Evolutionary conservation across 1,140 invertebrate genomes (phyloP).

Genomic region (Globodera rostochiensis): DNA sequence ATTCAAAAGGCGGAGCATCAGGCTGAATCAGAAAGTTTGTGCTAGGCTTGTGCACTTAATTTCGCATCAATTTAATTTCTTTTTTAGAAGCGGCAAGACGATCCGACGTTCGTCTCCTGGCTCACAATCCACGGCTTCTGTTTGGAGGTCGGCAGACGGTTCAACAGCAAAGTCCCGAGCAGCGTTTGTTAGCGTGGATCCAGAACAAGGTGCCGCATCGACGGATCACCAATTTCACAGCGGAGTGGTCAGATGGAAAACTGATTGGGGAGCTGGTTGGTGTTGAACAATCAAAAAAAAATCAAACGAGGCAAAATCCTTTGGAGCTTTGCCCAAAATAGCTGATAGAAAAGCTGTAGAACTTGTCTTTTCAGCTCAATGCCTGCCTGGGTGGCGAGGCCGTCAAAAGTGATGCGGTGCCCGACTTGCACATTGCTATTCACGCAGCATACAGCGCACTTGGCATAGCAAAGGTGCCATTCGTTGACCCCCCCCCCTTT

Average conservation of each 20-base stretch:
- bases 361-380: conserved; percentile 71
- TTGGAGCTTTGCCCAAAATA: conserved; percentile 1
- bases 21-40: conserved; percentile 28
- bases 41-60: background rate
- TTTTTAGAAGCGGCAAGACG: background rate
- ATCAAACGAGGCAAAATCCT: too few relatives aligned
- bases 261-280: conserved; percentile 79
- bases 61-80: background rate
- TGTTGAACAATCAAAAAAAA: too few relatives aligned
- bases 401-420: conserved; percentile 78
- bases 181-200: conserved; percentile 84
- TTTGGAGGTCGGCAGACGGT: conserved; percentile 17
- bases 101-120: background rate
- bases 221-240: conserved; percentile 86
- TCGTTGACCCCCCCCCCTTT: too few relatives aligned
- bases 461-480: conserved; percentile 80
- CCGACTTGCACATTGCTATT: conserved; percentile 89
- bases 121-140: background rate
- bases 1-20: conserved; percentile 58
- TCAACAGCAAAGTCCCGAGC: conserved; percentile 54
- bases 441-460: conserved; percentile 86
- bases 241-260: conserved; percentile 88
- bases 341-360: background rate
- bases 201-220: conserved; percentile 75
- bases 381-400: conserved; percentile 80